Percentiles rank a stretch among this genome's conserved stretches.
phyloP scores from a whole-genome alignment of 1,140 invertebrate genomes.

The Goniozus legneri region DNA sequence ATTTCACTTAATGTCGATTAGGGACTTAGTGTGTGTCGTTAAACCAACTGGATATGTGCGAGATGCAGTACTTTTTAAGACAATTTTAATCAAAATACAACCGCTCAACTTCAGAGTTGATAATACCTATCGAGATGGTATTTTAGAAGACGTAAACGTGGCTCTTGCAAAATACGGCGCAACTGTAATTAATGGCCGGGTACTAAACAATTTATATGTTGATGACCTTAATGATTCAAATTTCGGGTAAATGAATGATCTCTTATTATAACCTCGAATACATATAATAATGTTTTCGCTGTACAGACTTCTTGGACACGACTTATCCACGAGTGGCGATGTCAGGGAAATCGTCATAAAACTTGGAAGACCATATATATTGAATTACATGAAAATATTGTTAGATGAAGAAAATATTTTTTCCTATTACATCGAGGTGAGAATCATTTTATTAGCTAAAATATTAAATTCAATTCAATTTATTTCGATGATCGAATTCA shows the following conservation, averaged over 20 bases:
- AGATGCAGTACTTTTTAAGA: constrained; percentile 89
- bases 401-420: constrained; percentile 94
- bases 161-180: constrained; percentile 75
- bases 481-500: constrained; percentile 4
- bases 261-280: background rate
- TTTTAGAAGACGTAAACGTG: constrained; percentile 88
- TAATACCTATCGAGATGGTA: constrained; percentile 75
- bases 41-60: constrained; percentile 80
- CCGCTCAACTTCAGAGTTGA: constrained; percentile 72
- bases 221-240: constrained; percentile 90
- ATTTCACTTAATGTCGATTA: constrained; percentile 81
- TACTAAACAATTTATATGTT: constrained; percentile 80
- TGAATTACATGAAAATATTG: constrained; percentile 90
- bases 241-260: constrained; percentile 54
- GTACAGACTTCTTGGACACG: constrained; percentile 78
- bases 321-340: constrained; percentile 78
- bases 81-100: constrained; percentile 81
- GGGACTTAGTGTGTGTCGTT: constrained; percentile 84
- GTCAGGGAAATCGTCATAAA: constrained; percentile 84
- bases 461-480: constrained; percentile 5
- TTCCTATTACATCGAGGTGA: constrained; percentile 88
- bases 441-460: background rate
- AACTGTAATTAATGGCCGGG: constrained; percentile 82
- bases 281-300: constrained; percentile 2
- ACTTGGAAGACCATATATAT: constrained; percentile 81